Conservation (phyloP, 2,888 invertebrate species). For the Magallana nippona region DNA sequence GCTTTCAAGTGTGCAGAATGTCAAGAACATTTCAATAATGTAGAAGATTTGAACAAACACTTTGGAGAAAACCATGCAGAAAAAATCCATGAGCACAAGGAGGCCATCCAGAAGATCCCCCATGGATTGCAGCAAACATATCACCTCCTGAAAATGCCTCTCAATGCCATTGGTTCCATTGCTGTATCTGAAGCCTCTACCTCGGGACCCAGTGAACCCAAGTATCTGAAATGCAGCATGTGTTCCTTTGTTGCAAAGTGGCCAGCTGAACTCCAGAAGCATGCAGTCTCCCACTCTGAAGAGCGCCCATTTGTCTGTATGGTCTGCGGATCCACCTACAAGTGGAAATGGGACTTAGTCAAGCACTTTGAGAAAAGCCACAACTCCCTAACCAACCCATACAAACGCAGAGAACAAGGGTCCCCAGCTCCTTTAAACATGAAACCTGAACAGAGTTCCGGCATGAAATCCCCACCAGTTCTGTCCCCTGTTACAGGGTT, state of each 20-base stretch:
- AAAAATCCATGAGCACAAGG: conserved; percentile 71
- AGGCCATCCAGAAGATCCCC: conserved; percentile 74
- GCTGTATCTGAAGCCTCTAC: conserved; percentile 64
- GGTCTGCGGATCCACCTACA: conserved; percentile 78
- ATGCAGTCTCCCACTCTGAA: conserved; percentile 78
- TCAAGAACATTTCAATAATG: conserved; percentile 72
- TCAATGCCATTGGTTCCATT: conserved; percentile 68
- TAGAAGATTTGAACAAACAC: conserved; percentile 78
- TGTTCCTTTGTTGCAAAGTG: conserved; percentile 78
- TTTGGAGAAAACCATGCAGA: conserved; percentile 73
- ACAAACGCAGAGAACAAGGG: conserved; percentile 72
- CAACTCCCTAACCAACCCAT: conserved; percentile 76
- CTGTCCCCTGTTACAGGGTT: conserved; percentile 25
- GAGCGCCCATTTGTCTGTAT: conserved; percentile 77
- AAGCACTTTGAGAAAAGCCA: conserved; percentile 79
- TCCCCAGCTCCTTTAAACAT: conserved; percentile 44
- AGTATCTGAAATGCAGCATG: conserved; percentile 77
- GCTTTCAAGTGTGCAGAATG: conserved; percentile 77
- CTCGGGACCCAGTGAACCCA: conserved; percentile 58
- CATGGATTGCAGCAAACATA: conserved; percentile 75
- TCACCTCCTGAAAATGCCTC: conserved; percentile 74
- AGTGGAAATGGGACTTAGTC: conserved; percentile 79
- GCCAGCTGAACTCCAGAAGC: conserved; percentile 78
- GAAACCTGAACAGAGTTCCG: conserved; percentile 4
- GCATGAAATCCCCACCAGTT: conserved; percentile 29